Evolutionary conservation across 2,113 vertebrate species (phyloP).

Genomic region (Ia io): DNA sequence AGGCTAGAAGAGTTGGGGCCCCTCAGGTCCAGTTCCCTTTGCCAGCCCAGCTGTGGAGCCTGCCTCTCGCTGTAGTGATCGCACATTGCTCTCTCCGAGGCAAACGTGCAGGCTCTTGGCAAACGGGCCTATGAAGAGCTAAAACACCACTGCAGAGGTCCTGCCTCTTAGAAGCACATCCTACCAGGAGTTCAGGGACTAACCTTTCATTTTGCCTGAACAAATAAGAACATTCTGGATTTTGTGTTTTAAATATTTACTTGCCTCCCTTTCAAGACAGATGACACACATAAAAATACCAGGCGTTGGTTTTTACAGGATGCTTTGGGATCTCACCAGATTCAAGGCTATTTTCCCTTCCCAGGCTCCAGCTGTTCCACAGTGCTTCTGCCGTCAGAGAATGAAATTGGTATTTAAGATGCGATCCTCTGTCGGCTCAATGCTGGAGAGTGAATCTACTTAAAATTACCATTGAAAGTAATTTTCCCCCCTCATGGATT

Average conservation of each 20-base stretch:
- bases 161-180: not conserved
- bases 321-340: not conserved
- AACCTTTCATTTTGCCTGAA: slow-evolving; percentile 56
- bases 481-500: not conserved
- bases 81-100: not conserved
- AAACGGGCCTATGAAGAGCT: not conserved
- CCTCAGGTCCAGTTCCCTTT: slow-evolving; percentile 10
- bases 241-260: slow-evolving; percentile 48
- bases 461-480: slow-evolving; percentile 12
- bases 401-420: slow-evolving; percentile 51
- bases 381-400: slow-evolving; percentile 10
- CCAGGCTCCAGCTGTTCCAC: slow-evolving; percentile 50
- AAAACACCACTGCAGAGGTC: not conserved
- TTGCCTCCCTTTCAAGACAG: slow-evolving; percentile 54
- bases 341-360: slow-evolving; percentile 35
- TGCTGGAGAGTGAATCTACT: not conserved
- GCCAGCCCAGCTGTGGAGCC: not conserved
- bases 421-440: not conserved
- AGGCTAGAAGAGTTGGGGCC: not conserved
- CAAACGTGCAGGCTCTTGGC: slow-evolving; percentile 17
- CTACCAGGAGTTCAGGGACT: not conserved
- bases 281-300: slow-evolving; percentile 49
- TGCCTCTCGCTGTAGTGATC: not conserved
- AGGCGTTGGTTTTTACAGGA: not conserved
- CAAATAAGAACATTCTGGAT: slow-evolving; percentile 56